Evolutionary conservation across 1,140 invertebrate genomes (phyloP), one percentile per base, ranked within the genome.

Genomic region (Drosophila rufa): DNA sequence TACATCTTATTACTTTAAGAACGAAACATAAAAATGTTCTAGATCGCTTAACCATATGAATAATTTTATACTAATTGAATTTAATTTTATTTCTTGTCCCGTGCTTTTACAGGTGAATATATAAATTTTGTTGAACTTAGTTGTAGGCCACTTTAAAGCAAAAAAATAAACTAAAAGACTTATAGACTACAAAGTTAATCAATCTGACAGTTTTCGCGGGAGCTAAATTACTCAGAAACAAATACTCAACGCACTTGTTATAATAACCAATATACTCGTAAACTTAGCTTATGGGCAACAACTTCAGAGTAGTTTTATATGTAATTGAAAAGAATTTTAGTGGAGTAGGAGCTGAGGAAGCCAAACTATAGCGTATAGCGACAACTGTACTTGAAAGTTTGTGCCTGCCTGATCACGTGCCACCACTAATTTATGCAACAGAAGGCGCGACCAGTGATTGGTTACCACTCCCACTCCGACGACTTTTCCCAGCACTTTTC

Each of bases 381-480:
- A 51, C 61, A 84, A 84, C 84, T 89, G 78, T 84, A 89, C 81
- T 84, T 73, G 66, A 84, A 80, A 90, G 66, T 80, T 87, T 55
- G 14, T 36, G 22, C 48, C 48, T 43, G 43, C 66, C 58, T 61
- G 50, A 79, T 87, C 84, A 89, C 84, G 84, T 84, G 83, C 84
- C 79, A 60, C 76, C 58, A 60, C 86, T 89, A 89, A 89, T 89
- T 89, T 90, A 90, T 89, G 84, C 84, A 89, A 80, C 84, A 84
- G 79, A 87, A 84, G 80, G 80, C 80, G 64, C 81, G 51, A 45
- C 66, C 85, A 89, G 90, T 89, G 84, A 89, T 89, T 89, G 84
- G 84, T 64, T 69, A 67, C 56, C 74, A 30, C 33, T 12, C 51
- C 40, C 61, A 15, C 25, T 22, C 53, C 33, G 19, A 1, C 2